A percentile compares a stretch with the other conserved stretches of the same genome.
Conservation (phyloP, 2,888 invertebrate species). For the Norana najaformis region DNA sequence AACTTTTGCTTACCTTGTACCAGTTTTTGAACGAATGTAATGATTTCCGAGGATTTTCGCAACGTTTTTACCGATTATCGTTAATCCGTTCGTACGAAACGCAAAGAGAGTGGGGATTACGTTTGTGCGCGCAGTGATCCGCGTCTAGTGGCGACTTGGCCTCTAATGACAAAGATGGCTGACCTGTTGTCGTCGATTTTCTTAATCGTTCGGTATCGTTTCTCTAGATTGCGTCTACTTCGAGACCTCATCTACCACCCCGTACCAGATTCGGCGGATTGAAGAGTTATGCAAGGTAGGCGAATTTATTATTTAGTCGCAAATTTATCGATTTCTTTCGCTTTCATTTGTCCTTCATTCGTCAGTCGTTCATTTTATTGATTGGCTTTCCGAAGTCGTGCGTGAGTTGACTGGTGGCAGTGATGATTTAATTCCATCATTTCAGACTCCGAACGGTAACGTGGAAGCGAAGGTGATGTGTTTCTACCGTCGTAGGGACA, state of each 20-base stretch:
- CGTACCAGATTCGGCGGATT: constrained; percentile 97
- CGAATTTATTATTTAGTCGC: background rate
- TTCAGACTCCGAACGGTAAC: constrained; percentile 89
- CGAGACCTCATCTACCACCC: constrained; percentile 94
- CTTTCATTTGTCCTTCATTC: constrained; percentile 7
- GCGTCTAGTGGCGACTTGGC: constrained; percentile 8
- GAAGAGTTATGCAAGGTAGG: constrained; percentile 93
- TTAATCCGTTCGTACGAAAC: background rate
- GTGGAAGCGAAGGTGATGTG: constrained; percentile 99
- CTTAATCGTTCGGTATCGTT: constrained; percentile 42
- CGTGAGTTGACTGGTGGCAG: background rate
- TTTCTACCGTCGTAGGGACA: constrained; percentile 95
- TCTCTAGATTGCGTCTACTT: constrained; percentile 98
- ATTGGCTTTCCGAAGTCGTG: constrained; percentile 13
- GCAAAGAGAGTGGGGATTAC: background rate
- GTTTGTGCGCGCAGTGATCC: constrained; percentile 19
- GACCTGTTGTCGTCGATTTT: constrained; percentile 9
- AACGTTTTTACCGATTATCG: background rate
- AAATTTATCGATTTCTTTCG: constrained; percentile 2
- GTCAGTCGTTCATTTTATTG: background rate
- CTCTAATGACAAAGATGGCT: constrained; percentile 25
- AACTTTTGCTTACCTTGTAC: background rate
- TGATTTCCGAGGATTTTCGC: background rate
- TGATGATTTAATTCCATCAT: constrained; percentile 45
- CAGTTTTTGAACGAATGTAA: background rate